phyloP scores from a whole-genome alignment of 1,140 invertebrate genomes.

The Calliopsis andreniformis region DNA sequence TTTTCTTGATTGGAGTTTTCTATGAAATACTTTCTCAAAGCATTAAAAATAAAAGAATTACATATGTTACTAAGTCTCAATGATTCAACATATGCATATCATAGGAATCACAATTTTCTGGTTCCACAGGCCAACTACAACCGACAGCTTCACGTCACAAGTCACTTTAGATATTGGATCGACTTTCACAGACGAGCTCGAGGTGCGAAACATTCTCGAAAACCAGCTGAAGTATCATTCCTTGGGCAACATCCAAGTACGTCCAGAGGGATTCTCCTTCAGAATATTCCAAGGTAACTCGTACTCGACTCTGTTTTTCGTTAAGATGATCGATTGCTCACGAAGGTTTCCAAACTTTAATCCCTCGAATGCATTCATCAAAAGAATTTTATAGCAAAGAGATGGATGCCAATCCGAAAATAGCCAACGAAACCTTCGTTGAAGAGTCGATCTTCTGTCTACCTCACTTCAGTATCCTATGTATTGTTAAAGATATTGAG shows the following conservation, averaged over 20 bases:
- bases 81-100: too few species aligned
- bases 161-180: conserved; percentile 76
- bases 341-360: conserved; percentile 14
- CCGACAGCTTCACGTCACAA: conserved; percentile 74
- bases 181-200: conserved; percentile 69
- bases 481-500: too few species aligned
- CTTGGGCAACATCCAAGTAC: conserved; percentile 70
- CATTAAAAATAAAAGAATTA: too few species aligned
- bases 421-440: not conserved
- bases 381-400: not conserved
- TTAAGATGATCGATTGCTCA: conserved; percentile 56
- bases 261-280: conserved; percentile 73
- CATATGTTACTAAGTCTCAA: too few species aligned
- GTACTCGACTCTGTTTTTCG: not conserved
- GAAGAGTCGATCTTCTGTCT: not conserved
- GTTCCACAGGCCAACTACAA: conserved; percentile 61
- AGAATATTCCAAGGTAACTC: conserved; percentile 73
- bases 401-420: too few species aligned
- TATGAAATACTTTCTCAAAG: too few species aligned
- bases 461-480: not conserved
- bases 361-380: not conserved
- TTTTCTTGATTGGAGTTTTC: too few species aligned
- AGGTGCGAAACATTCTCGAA: conserved; percentile 69
- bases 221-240: conserved; percentile 71
- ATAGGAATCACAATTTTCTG: not conserved